Percentiles rank a stretch among this genome's conserved stretches.
These are phyloP conservation scores for Acanthacorydalis orientalis DNA, from an alignment of 2,888 invertebrate species.

Conservation along the genomic window DNA sequence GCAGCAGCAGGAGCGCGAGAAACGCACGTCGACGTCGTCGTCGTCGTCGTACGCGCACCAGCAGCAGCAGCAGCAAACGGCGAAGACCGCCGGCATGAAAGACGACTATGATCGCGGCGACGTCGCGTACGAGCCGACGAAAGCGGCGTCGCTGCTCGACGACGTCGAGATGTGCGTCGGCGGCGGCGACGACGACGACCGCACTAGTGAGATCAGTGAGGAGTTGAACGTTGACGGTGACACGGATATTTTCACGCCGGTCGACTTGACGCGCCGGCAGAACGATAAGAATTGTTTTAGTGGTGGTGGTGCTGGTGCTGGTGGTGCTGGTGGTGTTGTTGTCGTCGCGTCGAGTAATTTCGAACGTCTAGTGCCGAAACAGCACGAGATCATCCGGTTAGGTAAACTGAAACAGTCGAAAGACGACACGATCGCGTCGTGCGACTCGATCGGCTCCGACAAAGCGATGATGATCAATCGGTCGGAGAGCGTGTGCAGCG, in stretches of 20 bases:
- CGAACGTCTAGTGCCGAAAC: not conserved
- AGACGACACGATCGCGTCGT: slow-evolving; percentile 9
- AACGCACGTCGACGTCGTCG: slow-evolving; percentile 7
- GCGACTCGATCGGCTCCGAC: slow-evolving; percentile 6
- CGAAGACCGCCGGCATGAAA: not conserved
- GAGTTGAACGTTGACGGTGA: slow-evolving; percentile 25
- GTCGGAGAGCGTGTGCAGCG: slow-evolving; percentile 30
- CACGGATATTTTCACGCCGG: slow-evolving; percentile 25
- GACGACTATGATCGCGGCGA: not conserved
- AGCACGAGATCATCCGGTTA: not conserved
- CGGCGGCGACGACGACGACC: slow-evolving; percentile 17
- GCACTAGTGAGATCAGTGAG: slow-evolving; percentile 19
- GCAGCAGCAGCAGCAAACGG: not conserved
- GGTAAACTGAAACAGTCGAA: not conserved
- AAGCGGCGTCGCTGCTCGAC: slow-evolving; percentile 5
- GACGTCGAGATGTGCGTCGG: slow-evolving; percentile 24
- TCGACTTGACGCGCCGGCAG: slow-evolving; percentile 25
- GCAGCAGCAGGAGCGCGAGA: slow-evolving; percentile 7
- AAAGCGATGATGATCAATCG: slow-evolving; percentile 14
- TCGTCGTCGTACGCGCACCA: too few species aligned
- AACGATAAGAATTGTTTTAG: not conserved
- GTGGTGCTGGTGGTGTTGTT: not conserved
- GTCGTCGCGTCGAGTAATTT: not conserved
- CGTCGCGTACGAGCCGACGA: not conserved
- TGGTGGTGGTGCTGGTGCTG: too few species aligned